Evolutionary conservation across 1,140 invertebrate species (phyloP), one percentile per base, ranked within the genome.

Genomic region (Ceratitis capitata): DNA sequence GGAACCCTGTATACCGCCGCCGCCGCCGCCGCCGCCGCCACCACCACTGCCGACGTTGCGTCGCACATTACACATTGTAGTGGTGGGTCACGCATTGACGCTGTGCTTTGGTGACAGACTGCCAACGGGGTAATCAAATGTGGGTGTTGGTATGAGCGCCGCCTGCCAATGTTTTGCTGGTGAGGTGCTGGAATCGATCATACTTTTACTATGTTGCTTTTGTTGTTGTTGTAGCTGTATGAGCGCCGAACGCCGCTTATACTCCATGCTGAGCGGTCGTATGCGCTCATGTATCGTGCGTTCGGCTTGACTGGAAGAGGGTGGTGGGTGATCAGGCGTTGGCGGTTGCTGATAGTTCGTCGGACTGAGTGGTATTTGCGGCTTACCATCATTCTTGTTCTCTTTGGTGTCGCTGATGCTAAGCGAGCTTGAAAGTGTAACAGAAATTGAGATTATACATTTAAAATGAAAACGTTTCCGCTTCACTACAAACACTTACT

Each of bases 241-340:
- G 14, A 91, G 82, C 7, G 88, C 89, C 4, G 91, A 92, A 1
- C 89, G 87, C 0, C 91, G 87, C 82, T 92, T 92, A 82, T 92
- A 92, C 86, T 92, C 91, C 95, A 97, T 96, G 92, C 96, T 97
- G 16, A 97, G 92, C 26, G 97, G 97, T 88, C 97, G 94, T 87
- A 99, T 98, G 91, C 97, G 94, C 89, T 97, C 96, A 89, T 98
- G 96, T 88, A 99, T 99, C 87, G 96, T 96, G 89, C 95, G 95
- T 92, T 97, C 96, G 0, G 98, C 98, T 88, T 97, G 96, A 87
- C 95, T 94, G 7, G 97, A 97, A n/a, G 97, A 97, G 0, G 98
- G 98, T 7, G 98, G 98, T 5, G 97, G 97, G 93, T 98, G 97
- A 89, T 98, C 97, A 0, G 98, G 97, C 4, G 97, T 99, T 0